Conservation (phyloP, 2,797 vertebrate species). For the Crax fasciolata region DNA sequence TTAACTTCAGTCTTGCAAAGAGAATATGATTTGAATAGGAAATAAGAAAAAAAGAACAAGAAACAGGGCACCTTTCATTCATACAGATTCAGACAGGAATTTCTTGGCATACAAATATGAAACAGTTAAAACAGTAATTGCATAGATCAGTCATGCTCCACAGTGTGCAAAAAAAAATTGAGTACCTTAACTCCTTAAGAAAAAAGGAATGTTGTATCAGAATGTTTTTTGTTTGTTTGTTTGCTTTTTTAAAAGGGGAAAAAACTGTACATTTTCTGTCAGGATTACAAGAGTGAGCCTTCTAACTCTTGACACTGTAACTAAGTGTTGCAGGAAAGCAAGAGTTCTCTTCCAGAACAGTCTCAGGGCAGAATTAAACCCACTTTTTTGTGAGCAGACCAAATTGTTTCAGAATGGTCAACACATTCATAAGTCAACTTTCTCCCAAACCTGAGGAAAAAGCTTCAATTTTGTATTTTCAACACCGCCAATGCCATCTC, state of each 20-base stretch:
- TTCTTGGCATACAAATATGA: background rate
- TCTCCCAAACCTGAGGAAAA: background rate
- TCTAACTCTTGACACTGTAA: background rate
- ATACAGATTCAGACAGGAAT: background rate
- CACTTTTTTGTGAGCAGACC: background rate
- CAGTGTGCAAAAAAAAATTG: rapidly evolving
- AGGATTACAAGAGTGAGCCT: background rate
- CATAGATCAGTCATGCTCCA: background rate
- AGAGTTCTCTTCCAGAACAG: background rate
- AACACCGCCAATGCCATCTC: background rate
- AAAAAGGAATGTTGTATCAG: background rate
- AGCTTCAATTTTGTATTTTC: background rate
- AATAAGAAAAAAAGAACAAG: background rate
- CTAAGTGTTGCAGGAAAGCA: background rate
- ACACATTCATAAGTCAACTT: background rate
- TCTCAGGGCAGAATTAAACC: background rate
- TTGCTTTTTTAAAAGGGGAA: background rate
- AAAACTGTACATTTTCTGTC: rapidly evolving
- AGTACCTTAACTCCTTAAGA: background rate
- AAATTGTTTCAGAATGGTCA: background rate
- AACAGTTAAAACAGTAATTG: background rate
- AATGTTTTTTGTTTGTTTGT: background rate
- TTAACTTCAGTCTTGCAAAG: background rate
- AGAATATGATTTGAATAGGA: background rate
- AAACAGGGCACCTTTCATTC: background rate